Percentiles rank a stretch among this genome's conserved stretches.
Evolutionary conservation across 92 coral and sea anemone genomes (phyloP).

Genomic region (Blastomussa wellsi): DNA sequence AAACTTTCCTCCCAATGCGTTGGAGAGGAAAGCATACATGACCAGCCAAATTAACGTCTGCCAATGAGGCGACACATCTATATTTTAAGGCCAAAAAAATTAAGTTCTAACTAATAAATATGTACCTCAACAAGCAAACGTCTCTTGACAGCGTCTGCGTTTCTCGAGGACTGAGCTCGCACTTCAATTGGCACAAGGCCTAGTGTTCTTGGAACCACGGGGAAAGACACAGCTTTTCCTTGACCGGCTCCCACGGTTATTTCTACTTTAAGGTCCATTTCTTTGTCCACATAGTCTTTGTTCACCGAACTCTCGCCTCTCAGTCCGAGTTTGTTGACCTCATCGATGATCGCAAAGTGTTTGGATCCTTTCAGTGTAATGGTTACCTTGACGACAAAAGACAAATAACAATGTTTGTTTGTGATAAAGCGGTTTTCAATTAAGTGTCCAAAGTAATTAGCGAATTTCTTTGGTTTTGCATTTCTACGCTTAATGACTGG

Average conservation of each 20-base stretch:
- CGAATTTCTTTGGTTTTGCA: too few species aligned
- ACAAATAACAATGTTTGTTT: background rate
- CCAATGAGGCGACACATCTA: background rate
- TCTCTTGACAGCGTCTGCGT: slow-evolving; percentile 87
- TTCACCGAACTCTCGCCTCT: slow-evolving; percentile 19
- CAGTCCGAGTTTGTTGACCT: slow-evolving; percentile 42
- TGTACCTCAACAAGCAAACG: slow-evolving; percentile 83
- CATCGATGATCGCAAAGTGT: slow-evolving; percentile 65
- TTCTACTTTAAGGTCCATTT: slow-evolving; percentile 52
- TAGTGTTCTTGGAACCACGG: slow-evolving; percentile 73
- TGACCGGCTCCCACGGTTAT: slow-evolving; percentile 76
- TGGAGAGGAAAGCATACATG: too few species aligned
- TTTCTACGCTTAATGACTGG: too few species aligned
- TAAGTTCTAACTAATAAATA: background rate
- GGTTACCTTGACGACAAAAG: slow-evolving; percentile 54
- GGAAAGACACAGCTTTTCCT: slow-evolving; percentile 86
- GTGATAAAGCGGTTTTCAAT: too few species aligned
- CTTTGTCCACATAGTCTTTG: slow-evolving; percentile 29
- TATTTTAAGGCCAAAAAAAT: background rate
- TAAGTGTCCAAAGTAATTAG: too few species aligned
- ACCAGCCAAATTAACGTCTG: too few species aligned
- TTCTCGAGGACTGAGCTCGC: slow-evolving; percentile 79
- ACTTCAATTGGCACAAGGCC: slow-evolving; percentile 80
- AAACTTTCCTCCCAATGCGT: too few species aligned
- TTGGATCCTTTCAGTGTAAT: slow-evolving; percentile 78